Base-by-base conservation (phyloP, 1,140 invertebrate genomes). In the Triops cancriformis region DNA sequence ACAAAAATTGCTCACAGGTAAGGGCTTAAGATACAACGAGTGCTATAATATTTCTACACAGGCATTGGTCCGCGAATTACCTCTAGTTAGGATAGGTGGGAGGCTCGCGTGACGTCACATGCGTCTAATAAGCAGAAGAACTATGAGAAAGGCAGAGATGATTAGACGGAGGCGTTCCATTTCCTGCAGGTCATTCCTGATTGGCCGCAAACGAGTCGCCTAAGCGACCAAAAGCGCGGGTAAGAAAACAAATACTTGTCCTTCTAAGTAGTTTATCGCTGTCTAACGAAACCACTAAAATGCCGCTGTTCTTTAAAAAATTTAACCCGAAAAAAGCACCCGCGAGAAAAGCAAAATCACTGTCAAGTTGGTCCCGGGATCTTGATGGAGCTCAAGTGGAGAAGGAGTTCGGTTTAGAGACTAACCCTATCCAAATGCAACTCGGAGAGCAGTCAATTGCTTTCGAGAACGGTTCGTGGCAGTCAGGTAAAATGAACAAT, bases 391-490 rank as follows among this genome's bases (percentile, higher is more conserved):
- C 88, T 80, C 87, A 86, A 80, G 87, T 89, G 28, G 85, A 88
- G 41, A 86, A 85, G 77, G 88, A 89, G 82, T 83, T 90, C 23
- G 87, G 88, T 0, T 84, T 88, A 5, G 89, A 90, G 31, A 79
- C 89, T 42, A 85, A 86, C 26, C 85, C 86, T 1, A 85, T 90
- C 41, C 87, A 87, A 81, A 81, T 91, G 75, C 86, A 87, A 79
- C 82, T 91, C 73, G 88, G 89, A 1, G 87, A 90, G 79, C 88
- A 90, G 73, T 87, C 89, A 84, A 81, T 88, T n/a, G 83, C 86
- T 14, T 91, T 90, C 83, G 87, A 89, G 80, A 87, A 88, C 77
- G 90, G 89, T 26, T 85, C 87, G 80, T 91, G 89, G 89, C 88
- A 89, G 80, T 87, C 88, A 83, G 88, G 89, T 90, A 85, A 81